Conservation (phyloP, 2,888 invertebrate genomes). For the Phaonia tiefii region DNA sequence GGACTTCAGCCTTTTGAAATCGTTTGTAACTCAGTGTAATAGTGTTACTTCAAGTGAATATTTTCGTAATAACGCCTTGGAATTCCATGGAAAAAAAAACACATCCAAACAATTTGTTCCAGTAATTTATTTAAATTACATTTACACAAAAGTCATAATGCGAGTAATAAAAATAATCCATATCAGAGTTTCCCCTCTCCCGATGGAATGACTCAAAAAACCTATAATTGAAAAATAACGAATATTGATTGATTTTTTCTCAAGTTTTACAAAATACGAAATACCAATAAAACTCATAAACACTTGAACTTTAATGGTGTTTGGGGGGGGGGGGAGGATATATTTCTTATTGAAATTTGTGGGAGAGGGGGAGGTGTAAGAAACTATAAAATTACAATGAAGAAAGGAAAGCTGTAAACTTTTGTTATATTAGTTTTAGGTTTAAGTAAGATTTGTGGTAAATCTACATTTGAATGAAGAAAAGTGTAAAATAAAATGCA, state of each 20-base stretch:
- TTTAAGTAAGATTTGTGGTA: background rate
- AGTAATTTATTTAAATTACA: conserved; percentile 9
- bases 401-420: background rate
- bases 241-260: conserved; percentile 27
- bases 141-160: background rate
- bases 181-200: too few relatives aligned
- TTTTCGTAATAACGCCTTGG: background rate
- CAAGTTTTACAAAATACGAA: background rate
- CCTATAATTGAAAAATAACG: conserved; percentile 25
- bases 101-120: conserved; percentile 9
- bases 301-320: conserved; percentile 33
- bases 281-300: conserved; percentile 14
- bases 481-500: conserved; percentile 43
- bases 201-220: background rate
- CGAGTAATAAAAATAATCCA: too few relatives aligned
- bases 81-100: background rate
- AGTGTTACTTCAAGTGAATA: background rate
- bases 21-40: background rate
- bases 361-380: background rate
- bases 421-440: conserved; percentile 2
- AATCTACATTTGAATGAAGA: background rate
- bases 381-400: background rate
- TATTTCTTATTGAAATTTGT: background rate
- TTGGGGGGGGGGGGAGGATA: background rate
- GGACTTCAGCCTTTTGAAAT: too few relatives aligned